Conservation (phyloP, 2,888 invertebrate genomes). For the Folsomia candida region DNA sequence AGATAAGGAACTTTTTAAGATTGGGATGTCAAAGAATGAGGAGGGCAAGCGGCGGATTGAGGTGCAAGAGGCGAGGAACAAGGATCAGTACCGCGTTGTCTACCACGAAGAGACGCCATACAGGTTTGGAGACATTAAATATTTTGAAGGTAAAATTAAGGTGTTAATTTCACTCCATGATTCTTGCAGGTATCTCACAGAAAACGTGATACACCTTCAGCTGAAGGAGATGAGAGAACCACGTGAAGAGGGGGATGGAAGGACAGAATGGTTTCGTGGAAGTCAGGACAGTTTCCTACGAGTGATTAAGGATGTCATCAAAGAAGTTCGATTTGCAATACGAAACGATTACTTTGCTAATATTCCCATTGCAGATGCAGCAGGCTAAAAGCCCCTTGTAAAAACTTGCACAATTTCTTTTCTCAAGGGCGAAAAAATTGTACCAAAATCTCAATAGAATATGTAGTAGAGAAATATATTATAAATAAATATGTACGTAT, state of each 20-base stretch:
- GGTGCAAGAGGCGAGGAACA: slow-evolving; percentile 19
- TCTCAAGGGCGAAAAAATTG: no score
- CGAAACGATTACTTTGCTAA: neutral
- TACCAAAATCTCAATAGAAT: no score
- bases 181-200: slow-evolving; percentile 18
- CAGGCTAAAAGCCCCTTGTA: no score
- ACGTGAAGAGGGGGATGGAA: slow-evolving; percentile 20
- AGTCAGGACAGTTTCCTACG: slow-evolving; percentile 4
- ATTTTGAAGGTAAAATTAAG: no score
- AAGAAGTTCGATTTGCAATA: slow-evolving; percentile 13
- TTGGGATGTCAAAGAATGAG: slow-evolving; percentile 24
- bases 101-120: slow-evolving; percentile 17
- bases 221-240: slow-evolving; percentile 7
- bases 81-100: slow-evolving; percentile 14
- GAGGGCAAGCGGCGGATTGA: slow-evolving; percentile 20
- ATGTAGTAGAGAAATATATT: no score
- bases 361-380: no score
- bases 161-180: no score
- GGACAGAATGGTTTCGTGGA: slow-evolving; percentile 34
- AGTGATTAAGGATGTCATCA: slow-evolving; percentile 20
- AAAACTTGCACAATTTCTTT: no score
- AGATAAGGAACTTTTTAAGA: slow-evolving; percentile 21
- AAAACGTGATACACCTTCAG: slow-evolving; percentile 28
- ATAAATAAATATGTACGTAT: no score
- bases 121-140: no score